Percentiles rank a stretch among this genome's conserved stretches.
phyloP scores from a whole-genome alignment of 2,797 vertebrate genomes.

The Smutsia temminckii region DNA sequence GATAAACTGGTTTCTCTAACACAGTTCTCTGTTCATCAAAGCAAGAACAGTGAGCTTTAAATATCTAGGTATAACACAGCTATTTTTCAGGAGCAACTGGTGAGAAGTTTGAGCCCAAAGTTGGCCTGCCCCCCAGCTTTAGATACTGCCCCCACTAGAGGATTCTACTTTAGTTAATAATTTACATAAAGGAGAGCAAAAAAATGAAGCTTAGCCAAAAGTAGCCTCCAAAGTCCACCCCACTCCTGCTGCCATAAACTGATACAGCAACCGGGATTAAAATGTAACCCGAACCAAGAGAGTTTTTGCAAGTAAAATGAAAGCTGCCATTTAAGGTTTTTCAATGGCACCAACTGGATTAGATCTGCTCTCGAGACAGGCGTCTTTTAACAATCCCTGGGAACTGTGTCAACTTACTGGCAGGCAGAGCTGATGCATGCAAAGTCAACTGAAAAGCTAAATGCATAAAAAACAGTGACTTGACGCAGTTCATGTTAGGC shows the following conservation, averaged over 20 bases:
- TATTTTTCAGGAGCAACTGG: neutral
- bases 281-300: slow-evolving; percentile 50
- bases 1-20: neutral
- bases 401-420: slow-evolving; percentile 68
- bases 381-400: slow-evolving; percentile 72
- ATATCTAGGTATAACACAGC: neutral
- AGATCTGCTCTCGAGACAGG: slow-evolving; percentile 70
- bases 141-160: neutral
- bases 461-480: slow-evolving; percentile 45
- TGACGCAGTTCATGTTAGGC: neutral
- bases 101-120: neutral
- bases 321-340: slow-evolving; percentile 75
- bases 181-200: slow-evolving; percentile 52
- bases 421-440: slow-evolving; percentile 58
- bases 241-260: slow-evolving; percentile 6
- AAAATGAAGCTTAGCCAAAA: slow-evolving; percentile 58
- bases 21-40: neutral
- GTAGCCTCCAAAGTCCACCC: neutral
- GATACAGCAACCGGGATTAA: slow-evolving; percentile 67
- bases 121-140: neutral
- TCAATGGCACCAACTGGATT: slow-evolving; percentile 70
- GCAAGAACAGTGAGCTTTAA: neutral
- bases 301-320: slow-evolving; percentile 62
- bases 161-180: slow-evolving; percentile 39
- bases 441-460: slow-evolving; percentile 74